Evolutionary conservation across 2,113 vertebrate genomes (phyloP).

Genomic region (Chionomys nivalis): DNA sequence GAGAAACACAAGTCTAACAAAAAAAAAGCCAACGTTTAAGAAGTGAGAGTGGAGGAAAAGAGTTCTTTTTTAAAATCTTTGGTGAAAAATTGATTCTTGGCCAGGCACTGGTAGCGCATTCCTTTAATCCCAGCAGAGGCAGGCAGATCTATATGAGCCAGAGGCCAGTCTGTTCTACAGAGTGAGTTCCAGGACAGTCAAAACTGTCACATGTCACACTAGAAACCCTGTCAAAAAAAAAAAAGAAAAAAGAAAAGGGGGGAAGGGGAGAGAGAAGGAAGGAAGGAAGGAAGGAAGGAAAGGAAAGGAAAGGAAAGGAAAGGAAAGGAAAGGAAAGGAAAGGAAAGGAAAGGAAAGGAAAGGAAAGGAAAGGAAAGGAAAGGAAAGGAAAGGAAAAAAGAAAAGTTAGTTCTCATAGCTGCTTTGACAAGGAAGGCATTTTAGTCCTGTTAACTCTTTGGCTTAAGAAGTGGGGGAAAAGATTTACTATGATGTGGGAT

Average conservation of each 20-base stretch:
- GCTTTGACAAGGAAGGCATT: not conserved
- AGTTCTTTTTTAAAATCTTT: not conserved
- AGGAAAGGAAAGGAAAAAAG: accelerated
- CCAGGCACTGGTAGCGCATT: not conserved
- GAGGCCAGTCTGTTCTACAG: not conserved
- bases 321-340: accelerated
- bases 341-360: accelerated
- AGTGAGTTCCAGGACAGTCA: not conserved
- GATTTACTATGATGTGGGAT: not conserved
- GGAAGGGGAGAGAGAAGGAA: not conserved
- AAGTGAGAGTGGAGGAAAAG: not conserved
- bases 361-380: not conserved
- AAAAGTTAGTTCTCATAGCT: not conserved
- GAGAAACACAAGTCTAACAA: not conserved
- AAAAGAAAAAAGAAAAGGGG: too few species aligned
- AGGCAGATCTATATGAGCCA: not conserved
- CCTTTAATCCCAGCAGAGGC: not conserved
- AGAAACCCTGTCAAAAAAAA: not conserved
- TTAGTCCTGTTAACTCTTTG: not conserved
- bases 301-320: accelerated
- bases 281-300: too few species aligned
- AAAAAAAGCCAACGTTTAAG: not conserved
- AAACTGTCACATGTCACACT: not conserved
- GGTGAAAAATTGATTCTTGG: not conserved
- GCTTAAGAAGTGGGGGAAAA: not conserved